These are phyloP conservation scores for Harpegnathos saltator DNA, from an alignment of 1,140 invertebrate genomes.

Conservation along the genomic window DNA sequence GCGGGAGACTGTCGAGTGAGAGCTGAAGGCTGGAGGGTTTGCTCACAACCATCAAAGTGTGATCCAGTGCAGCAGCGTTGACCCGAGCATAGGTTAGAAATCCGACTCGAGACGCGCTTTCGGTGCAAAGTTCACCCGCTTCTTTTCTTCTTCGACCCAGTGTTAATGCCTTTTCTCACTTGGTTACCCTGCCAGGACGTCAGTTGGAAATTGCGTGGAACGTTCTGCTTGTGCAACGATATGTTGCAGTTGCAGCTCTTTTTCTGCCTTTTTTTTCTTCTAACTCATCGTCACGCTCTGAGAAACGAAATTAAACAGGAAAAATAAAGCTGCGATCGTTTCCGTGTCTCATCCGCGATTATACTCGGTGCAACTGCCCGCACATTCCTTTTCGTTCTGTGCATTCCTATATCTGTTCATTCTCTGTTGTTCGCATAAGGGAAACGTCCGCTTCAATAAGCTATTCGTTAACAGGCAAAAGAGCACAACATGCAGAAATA, in stretches of 20 bases:
- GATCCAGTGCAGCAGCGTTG: background rate
- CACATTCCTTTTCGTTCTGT: too few species aligned
- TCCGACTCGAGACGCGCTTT: slow-evolving; percentile 3
- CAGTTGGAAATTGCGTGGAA: slow-evolving; percentile 73
- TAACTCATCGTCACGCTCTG: slow-evolving; percentile 64
- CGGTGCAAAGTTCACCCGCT: background rate
- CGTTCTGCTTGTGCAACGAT: slow-evolving; percentile 71
- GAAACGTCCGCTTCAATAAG: slow-evolving; percentile 12
- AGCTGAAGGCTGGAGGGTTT: too few species aligned
- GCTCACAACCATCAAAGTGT: background rate
- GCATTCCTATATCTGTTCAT: too few species aligned
- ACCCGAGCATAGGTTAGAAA: background rate
- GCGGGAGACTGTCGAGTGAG: too few species aligned
- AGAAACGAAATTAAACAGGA: slow-evolving; percentile 38
- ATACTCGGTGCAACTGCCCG: slow-evolving; percentile 16
- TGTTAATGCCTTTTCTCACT: slow-evolving; percentile 62
- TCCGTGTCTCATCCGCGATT: slow-evolving; percentile 5
- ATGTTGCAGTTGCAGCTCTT: slow-evolving; percentile 60
- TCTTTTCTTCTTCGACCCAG: slow-evolving; percentile 15
- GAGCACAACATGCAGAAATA: slow-evolving; percentile 38
- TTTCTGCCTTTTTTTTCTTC: slow-evolving; percentile 3
- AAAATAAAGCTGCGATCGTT: slow-evolving; percentile 34
- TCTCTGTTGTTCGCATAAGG: background rate
- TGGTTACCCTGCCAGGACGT: slow-evolving; percentile 69
- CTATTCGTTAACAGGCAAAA: slow-evolving; percentile 40